phyloP scores from a whole-genome alignment of 2,888 invertebrate genomes.

The Beris morrisii region DNA sequence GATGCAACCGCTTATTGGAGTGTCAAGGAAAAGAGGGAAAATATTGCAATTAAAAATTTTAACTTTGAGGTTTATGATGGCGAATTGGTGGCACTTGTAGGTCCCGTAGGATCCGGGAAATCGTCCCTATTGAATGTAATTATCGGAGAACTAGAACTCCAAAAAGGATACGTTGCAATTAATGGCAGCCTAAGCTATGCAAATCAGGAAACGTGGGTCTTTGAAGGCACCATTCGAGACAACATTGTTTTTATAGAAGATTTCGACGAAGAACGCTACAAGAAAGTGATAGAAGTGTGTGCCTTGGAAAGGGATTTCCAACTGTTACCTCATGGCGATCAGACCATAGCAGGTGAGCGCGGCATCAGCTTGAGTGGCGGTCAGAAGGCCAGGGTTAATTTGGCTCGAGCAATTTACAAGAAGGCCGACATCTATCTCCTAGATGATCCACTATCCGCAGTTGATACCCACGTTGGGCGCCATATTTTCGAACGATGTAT shows the following conservation, averaged over 20 bases:
- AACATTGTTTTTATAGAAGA: constrained; percentile 87
- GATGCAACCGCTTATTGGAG: constrained; percentile 61
- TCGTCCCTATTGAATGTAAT: constrained; percentile 72
- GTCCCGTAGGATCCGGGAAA: constrained; percentile 76
- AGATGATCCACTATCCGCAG: constrained; percentile 78
- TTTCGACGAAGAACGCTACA: constrained; percentile 62
- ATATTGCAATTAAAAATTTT: constrained; percentile 51
- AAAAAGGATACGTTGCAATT: constrained; percentile 62
- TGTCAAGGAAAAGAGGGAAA: constrained; percentile 45
- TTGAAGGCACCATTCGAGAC: constrained; percentile 78
- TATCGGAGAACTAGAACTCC: constrained; percentile 69
- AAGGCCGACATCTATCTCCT: constrained; percentile 74
- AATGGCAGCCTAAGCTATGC: constrained; percentile 73
- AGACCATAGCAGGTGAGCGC: constrained; percentile 64
- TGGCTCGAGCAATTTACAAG: constrained; percentile 75
- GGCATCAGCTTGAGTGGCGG: constrained; percentile 75
- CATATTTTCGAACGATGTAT: constrained; percentile 76
- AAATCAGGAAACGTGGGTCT: constrained; percentile 83
- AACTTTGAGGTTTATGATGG: constrained; percentile 56
- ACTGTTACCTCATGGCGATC: constrained; percentile 61
- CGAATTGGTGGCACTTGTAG: constrained; percentile 61
- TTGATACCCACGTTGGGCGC: constrained; percentile 75
- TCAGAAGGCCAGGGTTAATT: constrained; percentile 74
- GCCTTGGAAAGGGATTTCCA: constrained; percentile 67
- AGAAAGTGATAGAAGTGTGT: constrained; percentile 62